These are phyloP conservation scores for Chymomyza fuscimana DNA, from an alignment of 2,888 invertebrate genomes.

Conservation along the genomic window DNA sequence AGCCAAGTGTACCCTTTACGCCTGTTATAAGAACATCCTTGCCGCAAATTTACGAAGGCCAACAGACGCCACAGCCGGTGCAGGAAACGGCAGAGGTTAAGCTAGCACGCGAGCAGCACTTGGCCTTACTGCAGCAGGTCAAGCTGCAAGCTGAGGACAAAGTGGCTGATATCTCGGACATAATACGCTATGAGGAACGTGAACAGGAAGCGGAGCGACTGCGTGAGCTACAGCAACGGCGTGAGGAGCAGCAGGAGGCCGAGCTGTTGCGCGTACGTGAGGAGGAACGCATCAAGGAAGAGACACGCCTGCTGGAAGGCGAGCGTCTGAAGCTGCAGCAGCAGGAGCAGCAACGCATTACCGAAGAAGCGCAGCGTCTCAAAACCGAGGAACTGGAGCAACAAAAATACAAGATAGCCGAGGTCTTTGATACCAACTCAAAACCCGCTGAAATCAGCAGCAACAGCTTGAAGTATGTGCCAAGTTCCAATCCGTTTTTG, in stretches of 20 bases:
- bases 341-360: conserved; percentile 46
- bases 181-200: conserved; percentile 44
- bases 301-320: conserved; percentile 48
- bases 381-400: conserved; percentile 34
- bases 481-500: conserved; percentile 12
- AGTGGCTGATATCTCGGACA: conserved; percentile 52
- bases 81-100: conserved; percentile 26
- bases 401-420: conserved; percentile 19
- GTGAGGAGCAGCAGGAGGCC: conserved; percentile 52
- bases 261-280: conserved; percentile 61
- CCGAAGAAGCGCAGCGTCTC: conserved; percentile 34
- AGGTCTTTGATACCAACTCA: conserved; percentile 13
- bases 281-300: conserved; percentile 53
- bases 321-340: conserved; percentile 52
- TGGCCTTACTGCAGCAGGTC: conserved; percentile 36
- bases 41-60: background rate
- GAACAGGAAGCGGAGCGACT: conserved; percentile 41
- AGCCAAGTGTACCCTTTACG: conserved; percentile 19
- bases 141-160: conserved; percentile 52
- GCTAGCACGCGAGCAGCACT: conserved; percentile 35
- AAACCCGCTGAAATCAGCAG: conserved; percentile 12
- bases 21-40: conserved; percentile 30
- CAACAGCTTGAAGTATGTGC: background rate
- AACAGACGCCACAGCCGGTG: conserved; percentile 16
- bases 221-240: conserved; percentile 56